Evolutionary conservation across 2,797 vertebrate species (phyloP).

Genomic region (Euthynnus affinis): DNA sequence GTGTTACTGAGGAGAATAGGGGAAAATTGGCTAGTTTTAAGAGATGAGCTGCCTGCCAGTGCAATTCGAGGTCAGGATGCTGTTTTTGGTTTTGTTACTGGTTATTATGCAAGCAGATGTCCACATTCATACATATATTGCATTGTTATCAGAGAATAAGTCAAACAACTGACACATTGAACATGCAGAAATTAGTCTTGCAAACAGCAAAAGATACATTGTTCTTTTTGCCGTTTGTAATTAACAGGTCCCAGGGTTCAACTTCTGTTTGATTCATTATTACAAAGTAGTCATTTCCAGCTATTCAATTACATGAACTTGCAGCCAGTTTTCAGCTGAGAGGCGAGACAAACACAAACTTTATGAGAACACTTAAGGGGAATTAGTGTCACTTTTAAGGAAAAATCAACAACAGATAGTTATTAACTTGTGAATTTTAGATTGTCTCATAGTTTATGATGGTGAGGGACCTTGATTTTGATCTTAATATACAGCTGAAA

Average conservation of each 20-base stretch:
- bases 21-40: constrained; percentile 51
- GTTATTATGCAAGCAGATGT: constrained; percentile 12
- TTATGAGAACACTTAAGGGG: constrained; percentile 14
- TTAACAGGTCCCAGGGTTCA: constrained; percentile 17
- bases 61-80: constrained; percentile 52
- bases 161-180: neutral
- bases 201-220: neutral
- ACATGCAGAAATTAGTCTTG: constrained; percentile 2
- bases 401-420: constrained; percentile 29
- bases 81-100: constrained; percentile 42
- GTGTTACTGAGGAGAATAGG: constrained; percentile 58
- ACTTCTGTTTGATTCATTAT: constrained; percentile 22
- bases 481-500: constrained; percentile 43
- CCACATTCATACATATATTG: constrained; percentile 19
- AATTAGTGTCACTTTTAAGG: constrained; percentile 29
- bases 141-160: neutral
- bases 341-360: constrained; percentile 1
- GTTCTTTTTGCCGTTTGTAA: constrained; percentile 16
- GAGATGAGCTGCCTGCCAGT: constrained; percentile 40
- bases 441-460: constrained; percentile 34
- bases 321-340: constrained; percentile 7
- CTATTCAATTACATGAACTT: constrained; percentile 2
- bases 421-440: constrained; percentile 28
- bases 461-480: constrained; percentile 21
- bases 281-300: constrained; percentile 25